Evolutionary conservation across 2,797 vertebrate genomes (phyloP), one percentile per base, ranked within the genome.

Genomic region (Acrocephalus scirpaceus): DNA sequence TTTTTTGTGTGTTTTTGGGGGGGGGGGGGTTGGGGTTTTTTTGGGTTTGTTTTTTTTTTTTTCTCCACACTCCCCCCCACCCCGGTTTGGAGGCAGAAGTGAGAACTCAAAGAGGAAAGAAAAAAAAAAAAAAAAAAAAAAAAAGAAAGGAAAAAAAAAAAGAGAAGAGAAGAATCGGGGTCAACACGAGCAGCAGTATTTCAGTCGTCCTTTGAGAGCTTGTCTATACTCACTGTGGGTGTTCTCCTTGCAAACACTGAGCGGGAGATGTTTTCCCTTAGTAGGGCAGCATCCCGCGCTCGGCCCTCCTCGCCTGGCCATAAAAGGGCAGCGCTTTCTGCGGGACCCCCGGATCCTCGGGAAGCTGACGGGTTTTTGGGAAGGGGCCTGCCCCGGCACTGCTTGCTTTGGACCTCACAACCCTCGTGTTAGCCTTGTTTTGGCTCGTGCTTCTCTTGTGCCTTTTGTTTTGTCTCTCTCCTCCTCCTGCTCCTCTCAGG

Each of bases 381-480:
- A 83, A 77, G 86, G 74, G 91, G 42, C 92, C 83, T 86, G 72
- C 25, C 80, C 13, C 9, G 0, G 2, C 9, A 0, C 51, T 44
- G 88, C 84, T 86, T 29, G 66, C 74, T 82, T 79, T 76, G 86
- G 87, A 73, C 67, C 86, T 44, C 3, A 15, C 64, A 47, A 5
- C 14, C 83, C 58, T 89, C 1, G 1, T 23, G 30, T 32, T 36
- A 32, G 48, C 0, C 40, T 26, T 45, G 48, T 83, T 72, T 91
- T 85, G 86, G 92, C 80, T 94, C n/a, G 0, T 53, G 74, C 83
- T 92, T 50, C 23, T 6, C 76, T 66, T 29, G 38, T 44, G 88
- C 77, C 94, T 96, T 90, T 95, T 96, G 92, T 96, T 96, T 86
- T 89, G 88, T 85, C 88, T 95, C 62, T 48, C 82, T 91, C 70